Conservation (phyloP, 1,140 invertebrate genomes). For the Achroia grisella region DNA sequence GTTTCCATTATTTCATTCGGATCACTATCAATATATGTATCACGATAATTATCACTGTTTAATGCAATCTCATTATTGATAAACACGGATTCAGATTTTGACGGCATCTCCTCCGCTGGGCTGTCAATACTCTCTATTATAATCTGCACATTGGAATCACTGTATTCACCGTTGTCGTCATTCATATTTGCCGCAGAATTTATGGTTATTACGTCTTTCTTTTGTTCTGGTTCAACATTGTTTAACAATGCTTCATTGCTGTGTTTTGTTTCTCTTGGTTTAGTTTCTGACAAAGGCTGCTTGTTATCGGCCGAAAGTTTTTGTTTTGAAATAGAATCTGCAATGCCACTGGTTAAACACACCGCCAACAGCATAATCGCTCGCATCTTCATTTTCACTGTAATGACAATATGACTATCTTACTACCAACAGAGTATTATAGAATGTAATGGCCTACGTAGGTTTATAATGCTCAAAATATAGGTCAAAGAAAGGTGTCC, state of each 20-base stretch:
- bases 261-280: slow-evolving; percentile 18
- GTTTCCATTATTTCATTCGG: slow-evolving; percentile 58
- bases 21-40: slow-evolving; percentile 29
- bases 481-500: slow-evolving; percentile 50
- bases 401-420: slow-evolving; percentile 13
- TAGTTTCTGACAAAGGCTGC: slow-evolving; percentile 14
- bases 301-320: slow-evolving; percentile 11
- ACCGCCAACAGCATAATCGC: slow-evolving; percentile 23
- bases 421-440: too few relatives aligned
- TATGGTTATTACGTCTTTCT: slow-evolving; percentile 12
- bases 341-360: slow-evolving; percentile 25
- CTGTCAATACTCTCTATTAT: slow-evolving; percentile 10
- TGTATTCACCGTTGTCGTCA: slow-evolving; percentile 15
- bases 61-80: slow-evolving; percentile 4
- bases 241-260: slow-evolving; percentile 9
- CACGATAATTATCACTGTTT: slow-evolving; percentile 5
- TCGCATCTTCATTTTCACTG: slow-evolving; percentile 50
- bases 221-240: slow-evolving; percentile 17
- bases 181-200: slow-evolving; percentile 5
- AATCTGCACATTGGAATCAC: neutral
- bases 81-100: neutral
- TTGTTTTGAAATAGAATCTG: slow-evolving; percentile 24
- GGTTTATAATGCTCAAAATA: slow-evolving; percentile 35
- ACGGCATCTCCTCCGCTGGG: slow-evolving; percentile 6
- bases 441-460: neutral